phyloP scores from a whole-genome alignment of 2,888 invertebrate genomes.

The Saturnia japonica region DNA sequence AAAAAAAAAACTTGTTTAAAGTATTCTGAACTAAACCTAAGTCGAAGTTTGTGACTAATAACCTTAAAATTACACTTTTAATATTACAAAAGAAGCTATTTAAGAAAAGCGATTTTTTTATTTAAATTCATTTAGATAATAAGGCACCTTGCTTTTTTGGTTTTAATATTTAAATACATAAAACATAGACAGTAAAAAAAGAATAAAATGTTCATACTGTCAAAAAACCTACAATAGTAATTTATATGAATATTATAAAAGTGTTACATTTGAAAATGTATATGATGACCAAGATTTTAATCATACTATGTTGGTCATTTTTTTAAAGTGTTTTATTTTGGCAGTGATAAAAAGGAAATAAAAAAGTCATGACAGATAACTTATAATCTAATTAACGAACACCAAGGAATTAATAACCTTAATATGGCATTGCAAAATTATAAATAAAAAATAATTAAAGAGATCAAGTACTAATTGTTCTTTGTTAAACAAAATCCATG shows the following conservation, averaged over 20 bases:
- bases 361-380: neutral
- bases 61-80: conserved; percentile 15
- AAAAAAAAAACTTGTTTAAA: too few relatives aligned
- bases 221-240: too few relatives aligned
- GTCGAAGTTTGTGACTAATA: conserved; percentile 22
- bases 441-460: conserved; percentile 75
- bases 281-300: neutral
- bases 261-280: neutral
- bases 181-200: conserved; percentile 11
- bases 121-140: conserved; percentile 29
- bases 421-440: conserved; percentile 78
- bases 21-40: neutral
- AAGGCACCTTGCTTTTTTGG: conserved; percentile 76
- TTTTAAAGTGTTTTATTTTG: neutral
- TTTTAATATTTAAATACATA: conserved; percentile 42
- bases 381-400: conserved; percentile 23
- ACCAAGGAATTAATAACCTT: conserved; percentile 65
- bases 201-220: neutral
- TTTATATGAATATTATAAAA: neutral
- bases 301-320: neutral
- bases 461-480: conserved; percentile 65
- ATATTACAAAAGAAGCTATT: conserved; percentile 9
- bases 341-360: conserved; percentile 5
- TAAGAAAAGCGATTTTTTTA: conserved; percentile 24
- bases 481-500: conserved; percentile 3